phyloP scores from a whole-genome alignment of 2,797 vertebrate species.

The Smutsia gigantea region DNA sequence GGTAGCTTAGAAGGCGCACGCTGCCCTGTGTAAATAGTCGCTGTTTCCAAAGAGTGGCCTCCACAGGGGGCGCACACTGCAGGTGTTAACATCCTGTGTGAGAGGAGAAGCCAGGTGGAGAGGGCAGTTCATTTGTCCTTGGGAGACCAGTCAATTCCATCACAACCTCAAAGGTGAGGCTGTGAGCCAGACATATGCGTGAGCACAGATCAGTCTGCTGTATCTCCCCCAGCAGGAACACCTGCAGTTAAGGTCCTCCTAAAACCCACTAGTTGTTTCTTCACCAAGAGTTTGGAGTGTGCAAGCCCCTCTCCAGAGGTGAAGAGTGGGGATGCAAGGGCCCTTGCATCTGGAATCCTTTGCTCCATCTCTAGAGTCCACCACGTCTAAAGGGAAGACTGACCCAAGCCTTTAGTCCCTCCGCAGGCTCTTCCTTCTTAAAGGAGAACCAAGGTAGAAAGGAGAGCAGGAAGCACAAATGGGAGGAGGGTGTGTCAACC shows the following conservation, averaged over 20 bases:
- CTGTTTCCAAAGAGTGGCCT: constrained; percentile 66
- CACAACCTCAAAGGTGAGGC: constrained; percentile 50
- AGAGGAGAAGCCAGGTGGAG: constrained; percentile 28
- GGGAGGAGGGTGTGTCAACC: rapidly evolving
- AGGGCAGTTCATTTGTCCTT: constrained; percentile 75
- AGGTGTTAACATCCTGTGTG: neutral
- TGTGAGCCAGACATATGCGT: constrained; percentile 54
- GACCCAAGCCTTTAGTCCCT: rapidly evolving
- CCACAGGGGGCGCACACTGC: neutral
- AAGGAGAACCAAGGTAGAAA: rapidly evolving
- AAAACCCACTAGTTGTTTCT: neutral
- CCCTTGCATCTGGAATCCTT: neutral
- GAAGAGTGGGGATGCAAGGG: rapidly evolving
- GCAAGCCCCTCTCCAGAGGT: neutral
- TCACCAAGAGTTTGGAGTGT: rapidly evolving
- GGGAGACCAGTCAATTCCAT: constrained; percentile 74
- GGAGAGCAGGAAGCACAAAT: rapidly evolving
- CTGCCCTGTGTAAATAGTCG: constrained; percentile 70
- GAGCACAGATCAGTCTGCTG: neutral
- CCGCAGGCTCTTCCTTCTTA: neutral
- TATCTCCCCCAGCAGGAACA: neutral
- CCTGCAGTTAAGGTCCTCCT: neutral
- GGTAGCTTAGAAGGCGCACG: constrained; percentile 77
- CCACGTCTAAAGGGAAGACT: rapidly evolving
- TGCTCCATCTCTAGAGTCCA: neutral